Base-by-base conservation (phyloP, 2,888 invertebrate genomes). In the Ptycholaimellus sp. region DNA sequence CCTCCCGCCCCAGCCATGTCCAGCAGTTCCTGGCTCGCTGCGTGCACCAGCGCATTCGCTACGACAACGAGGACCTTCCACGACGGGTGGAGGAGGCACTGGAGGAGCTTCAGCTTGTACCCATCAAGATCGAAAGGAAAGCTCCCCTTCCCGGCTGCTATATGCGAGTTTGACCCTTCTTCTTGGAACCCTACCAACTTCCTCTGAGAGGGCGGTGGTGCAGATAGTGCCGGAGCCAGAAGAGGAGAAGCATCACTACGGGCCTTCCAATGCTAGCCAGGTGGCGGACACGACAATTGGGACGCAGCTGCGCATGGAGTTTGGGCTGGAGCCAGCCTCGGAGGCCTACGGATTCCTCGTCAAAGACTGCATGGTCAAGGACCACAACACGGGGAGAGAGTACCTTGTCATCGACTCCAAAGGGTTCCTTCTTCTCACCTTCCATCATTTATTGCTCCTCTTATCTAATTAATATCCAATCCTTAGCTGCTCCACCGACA, bases 341-440 rank as follows among this genome's bases (percentile, higher is more conserved):
- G 52, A 51, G 20, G 55, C 56, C 3, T 55, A 53, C 39, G 55
- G 55, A 30, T 51, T 55, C 43, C 48, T 50, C 36, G 47, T 55
- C 6, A 40, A 45, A 9, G 51, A 54, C 40, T 55, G 55, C 41
- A 43, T 48, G 23, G 51, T 56, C 1, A 40, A 42, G 9, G 55
- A 55, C 37, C 40, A 42, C 19, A 39, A 51, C 9, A 44, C 47
- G 17, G 50, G 50, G n/a, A 37, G 40, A 13, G 45, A 49, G 21
- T 49, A 54, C 38, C 41, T 43, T n/a, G 43, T 55, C 17, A 47
- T 55, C 21, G 55, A 55, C 36, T 44, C 48, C 16, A 44, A 48
- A 29, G 55, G 55, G 50, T 50, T 7, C 32, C 38, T 37, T 9
- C 22, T 21, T 19, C 6, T 20, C 18, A 3, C 9, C 17, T 25